Evolutionary conservation across 2,888 invertebrate genomes (phyloP), one percentile per base, ranked within the genome.

Genomic region (Caenorhabditis sp.): DNA sequence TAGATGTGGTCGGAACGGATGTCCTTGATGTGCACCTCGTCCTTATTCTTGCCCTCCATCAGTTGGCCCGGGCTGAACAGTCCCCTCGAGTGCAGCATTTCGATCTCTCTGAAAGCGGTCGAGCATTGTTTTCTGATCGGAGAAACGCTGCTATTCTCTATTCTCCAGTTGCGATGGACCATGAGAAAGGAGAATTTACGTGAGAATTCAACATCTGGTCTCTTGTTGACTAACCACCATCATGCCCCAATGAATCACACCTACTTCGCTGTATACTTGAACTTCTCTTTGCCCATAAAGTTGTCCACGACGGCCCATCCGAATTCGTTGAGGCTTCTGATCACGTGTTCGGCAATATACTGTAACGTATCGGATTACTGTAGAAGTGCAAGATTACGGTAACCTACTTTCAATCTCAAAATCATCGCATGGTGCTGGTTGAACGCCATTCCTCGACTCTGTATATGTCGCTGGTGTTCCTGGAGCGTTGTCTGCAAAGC

Each of bases 271-370:
- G 80, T 81, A 58, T 74, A 76, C 53, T 73, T 79, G 53, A 84
- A 86, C 61, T 87, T 86, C 20, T 82, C 81, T 22, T 73, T 30
- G 15, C 88, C 88, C 35, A 89, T 78, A 62, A 88, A 88, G 50
- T 88, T 85, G 79, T 89, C 88, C 22, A 88, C 83, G 11, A 86
- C 85, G 2, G 85, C 81, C 88, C 88, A 89, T 35, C 88, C 88
- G 56, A 84, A 89, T 45, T 84, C 85, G 56, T 86, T 85, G 32
- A 89, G 72, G n/a, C 81, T 74, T 15, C 80, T 63, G 17, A 86
- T 82, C 50, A 87, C 86, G 76, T 86, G 86, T 46, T 87, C 84
- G 4, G 87, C 85, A n/a, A 88, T 85, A 37, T 79, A 79, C 82
- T 84, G 82, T 8, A 83, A 78, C 5, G 3, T 24, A 17, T 11